A percentile compares a stretch with the other conserved stretches of the same genome.
Conservation (phyloP, 2,888 invertebrate species). For the Scelioninae gen. 1 region DNA sequence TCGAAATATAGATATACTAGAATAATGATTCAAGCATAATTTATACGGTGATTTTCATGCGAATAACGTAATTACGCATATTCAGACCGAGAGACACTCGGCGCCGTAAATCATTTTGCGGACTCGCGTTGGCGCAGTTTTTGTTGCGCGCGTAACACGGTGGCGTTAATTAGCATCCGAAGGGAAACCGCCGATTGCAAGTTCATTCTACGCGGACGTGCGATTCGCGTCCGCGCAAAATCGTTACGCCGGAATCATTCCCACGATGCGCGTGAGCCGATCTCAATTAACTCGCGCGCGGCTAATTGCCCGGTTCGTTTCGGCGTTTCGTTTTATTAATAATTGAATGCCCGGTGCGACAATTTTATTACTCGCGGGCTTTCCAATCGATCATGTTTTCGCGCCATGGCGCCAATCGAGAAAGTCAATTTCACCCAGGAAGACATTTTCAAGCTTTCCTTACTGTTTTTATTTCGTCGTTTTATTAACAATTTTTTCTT, state of each 20-base stretch:
- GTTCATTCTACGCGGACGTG: constrained; percentile 51
- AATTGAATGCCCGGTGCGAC: constrained; percentile 11
- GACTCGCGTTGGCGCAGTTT: constrained; percentile 44
- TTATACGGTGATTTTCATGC: constrained; percentile 51
- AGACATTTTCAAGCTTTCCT: neutral
- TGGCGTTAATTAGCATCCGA: constrained; percentile 77
- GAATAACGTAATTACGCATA: constrained; percentile 62
- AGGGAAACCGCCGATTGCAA: constrained; percentile 65
- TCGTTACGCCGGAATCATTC: constrained; percentile 43
- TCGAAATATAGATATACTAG: neutral
- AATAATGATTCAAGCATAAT: constrained; percentile 43
- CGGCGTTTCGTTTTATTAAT: constrained; percentile 18
- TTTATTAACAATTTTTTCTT: no score
- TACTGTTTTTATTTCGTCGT: no score
- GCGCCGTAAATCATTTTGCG: constrained; percentile 63
- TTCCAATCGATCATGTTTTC: neutral
- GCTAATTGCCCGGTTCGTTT: constrained; percentile 16
- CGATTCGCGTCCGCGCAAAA: constrained; percentile 36
- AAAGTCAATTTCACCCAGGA: constrained; percentile 4
- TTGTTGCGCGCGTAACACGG: constrained; percentile 74
- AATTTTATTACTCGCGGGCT: neutral
- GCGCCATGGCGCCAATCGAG: neutral
- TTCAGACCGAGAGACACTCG: constrained; percentile 52
- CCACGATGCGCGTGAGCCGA: constrained; percentile 41
- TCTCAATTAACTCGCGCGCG: constrained; percentile 43